Evolutionary conservation across 2,888 invertebrate species (phyloP).

Genomic region (Odontothrips loti): DNA sequence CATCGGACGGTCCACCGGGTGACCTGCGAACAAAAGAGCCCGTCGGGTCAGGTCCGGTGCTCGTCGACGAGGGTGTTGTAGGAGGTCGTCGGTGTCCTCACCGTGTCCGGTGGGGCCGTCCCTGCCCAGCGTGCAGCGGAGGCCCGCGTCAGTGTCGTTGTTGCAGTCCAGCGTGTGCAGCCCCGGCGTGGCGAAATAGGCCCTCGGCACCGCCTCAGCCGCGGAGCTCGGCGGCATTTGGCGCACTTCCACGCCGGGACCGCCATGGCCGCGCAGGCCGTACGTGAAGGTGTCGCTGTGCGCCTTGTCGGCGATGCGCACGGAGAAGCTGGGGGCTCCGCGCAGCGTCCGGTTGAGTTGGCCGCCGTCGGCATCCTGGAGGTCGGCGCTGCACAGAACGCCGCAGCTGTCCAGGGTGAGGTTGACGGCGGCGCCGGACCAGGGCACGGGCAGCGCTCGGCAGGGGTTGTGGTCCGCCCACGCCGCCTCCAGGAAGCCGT

Average conservation of each 20-base stretch:
- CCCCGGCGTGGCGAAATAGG: conserved; percentile 5
- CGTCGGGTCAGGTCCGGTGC: too few relatives aligned
- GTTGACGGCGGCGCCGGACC: neutral
- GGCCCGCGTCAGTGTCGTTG: neutral
- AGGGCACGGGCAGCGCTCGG: neutral
- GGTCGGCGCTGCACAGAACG: neutral
- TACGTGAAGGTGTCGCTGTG: conserved; percentile 21
- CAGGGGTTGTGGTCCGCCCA: conserved; percentile 8
- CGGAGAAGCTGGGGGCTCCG: neutral
- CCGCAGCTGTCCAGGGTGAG: conserved; percentile 13
- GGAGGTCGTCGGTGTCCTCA: neutral
- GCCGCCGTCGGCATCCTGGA: neutral
- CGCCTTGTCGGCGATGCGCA: neutral
- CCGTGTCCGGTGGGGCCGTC: neutral
- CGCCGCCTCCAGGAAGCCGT: neutral
- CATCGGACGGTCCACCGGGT: neutral
- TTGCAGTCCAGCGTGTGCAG: neutral
- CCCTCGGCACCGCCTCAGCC: neutral
- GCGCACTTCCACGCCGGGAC: neutral
- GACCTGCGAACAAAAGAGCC: neutral
- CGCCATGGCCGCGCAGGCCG: neutral
- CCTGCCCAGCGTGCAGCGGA: neutral
- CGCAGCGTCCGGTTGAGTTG: neutral
- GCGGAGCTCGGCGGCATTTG: neutral
- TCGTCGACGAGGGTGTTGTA: too few relatives aligned